Base-by-base conservation (phyloP, 2,113 vertebrate species). In the Saimiri boliviensis region DNA sequence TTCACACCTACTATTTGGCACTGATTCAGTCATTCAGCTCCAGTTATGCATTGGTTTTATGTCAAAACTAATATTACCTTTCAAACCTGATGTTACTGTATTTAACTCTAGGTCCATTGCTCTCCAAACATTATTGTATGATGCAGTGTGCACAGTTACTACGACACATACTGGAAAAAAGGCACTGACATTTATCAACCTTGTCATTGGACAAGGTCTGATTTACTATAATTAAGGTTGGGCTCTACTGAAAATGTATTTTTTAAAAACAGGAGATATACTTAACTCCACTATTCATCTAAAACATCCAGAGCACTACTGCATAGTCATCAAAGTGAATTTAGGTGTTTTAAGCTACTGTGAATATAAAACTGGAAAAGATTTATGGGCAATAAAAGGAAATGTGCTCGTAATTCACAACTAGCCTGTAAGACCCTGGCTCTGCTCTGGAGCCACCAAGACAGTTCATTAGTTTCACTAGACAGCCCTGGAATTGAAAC, bases 51-150 rank as follows among this genome's bases (percentile, higher is more conserved):
- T 27, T 93, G 74, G 80, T 89, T 96, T 94, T 74, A 56, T 79
- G 95, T 98, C 96, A 97, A 97, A 97, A 92, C 95, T 77, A 97
- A 80, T 96, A 95, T 68, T 97, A 74, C 54, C 76, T 96, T 95
- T 93, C 68, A 95, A 80, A 66, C 17, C 16, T 96, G 89, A 90
- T 92, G 93, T 60, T 95, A 77, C 74, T 74, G 58, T 97, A 74
- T 88, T 95, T 93, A 85, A 85, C 86, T 89, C 77, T 71, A 83
- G 7, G 0, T 91, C 58, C 19, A 32, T 94, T 96, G 89, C 86
- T 82, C 74, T 83, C 20, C 14, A 94, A 97, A 40, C 21, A 92
- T 42, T 96, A 68, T 47, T 94, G 96, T 5, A 6, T n/a, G 21
- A 90, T 42, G 21, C 84, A 92, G 42, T 93, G 21, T 52, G 17